phyloP scores from a whole-genome alignment of 2,797 vertebrate genomes.

The Chloroceryle inda region DNA sequence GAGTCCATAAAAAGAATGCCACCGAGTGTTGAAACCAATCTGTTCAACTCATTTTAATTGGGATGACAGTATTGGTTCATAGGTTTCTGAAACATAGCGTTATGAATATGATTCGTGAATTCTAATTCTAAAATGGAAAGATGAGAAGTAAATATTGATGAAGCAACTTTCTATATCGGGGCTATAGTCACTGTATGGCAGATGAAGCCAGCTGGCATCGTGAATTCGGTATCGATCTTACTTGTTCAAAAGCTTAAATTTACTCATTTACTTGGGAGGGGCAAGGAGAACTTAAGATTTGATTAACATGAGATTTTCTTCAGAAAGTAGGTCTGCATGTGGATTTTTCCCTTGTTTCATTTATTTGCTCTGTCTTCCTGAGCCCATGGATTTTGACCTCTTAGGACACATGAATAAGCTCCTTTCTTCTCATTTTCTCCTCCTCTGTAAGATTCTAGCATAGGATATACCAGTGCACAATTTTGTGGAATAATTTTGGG shows the following conservation, averaged over 20 bases:
- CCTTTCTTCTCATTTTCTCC: not conserved
- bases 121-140: not conserved
- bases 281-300: not conserved
- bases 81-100: not conserved
- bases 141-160: not conserved
- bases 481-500: not conserved
- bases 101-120: not conserved
- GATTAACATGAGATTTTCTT: not conserved
- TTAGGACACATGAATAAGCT: not conserved
- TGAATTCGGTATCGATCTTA: not conserved
- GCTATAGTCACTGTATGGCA: not conserved
- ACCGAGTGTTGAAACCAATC: constrained; percentile 51
- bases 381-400: not conserved
- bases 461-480: not conserved
- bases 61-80: not conserved
- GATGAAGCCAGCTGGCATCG: not conserved
- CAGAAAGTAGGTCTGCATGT: not conserved
- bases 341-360: not conserved
- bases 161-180: not conserved
- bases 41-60: constrained; percentile 59
- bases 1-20: constrained; percentile 64
- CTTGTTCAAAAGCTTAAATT: not conserved
- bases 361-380: not conserved
- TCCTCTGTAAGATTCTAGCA: not conserved
- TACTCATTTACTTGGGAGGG: not conserved